Evolutionary conservation across 2,797 vertebrate species (phyloP), one percentile per base, ranked within the genome.

Genomic region (Falco rusticolus): DNA sequence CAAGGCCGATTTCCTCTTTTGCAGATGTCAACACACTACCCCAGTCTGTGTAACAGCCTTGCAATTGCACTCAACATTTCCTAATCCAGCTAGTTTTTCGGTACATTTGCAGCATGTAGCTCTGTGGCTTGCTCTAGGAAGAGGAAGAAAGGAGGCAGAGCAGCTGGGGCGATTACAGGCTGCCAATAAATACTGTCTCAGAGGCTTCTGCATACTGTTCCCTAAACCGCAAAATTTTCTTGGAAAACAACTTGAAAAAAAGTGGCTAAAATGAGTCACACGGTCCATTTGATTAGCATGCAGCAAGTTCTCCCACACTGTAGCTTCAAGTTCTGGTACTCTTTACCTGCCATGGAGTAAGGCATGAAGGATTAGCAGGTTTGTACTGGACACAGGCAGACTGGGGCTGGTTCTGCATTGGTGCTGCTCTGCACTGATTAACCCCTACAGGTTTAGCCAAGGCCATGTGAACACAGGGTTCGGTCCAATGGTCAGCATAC

Each of bases 401-500:
- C 0, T 43, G 1, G 33, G 57, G 48, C 18, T 88, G 14, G 4
- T 71, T 48, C 61, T 45, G 11, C 22, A 18, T 3, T 0, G 0
- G 10, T 34, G 43, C 17, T 57, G 21, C n/a, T 61, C 28, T 61
- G 28, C 17, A 15, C 18, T 24, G 16, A 11, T 47, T 41, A 45
- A 22, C 48, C 41, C 91, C 24, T 26, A 60, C 24, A 4, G 4
- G 47, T 5, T 47, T 41, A 86, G 57, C 33, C 50, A 80, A 65
- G 37, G 37, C 28, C 29, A 65, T 33, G 3, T 39, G 34, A 63
- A 22, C 5, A 19, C 37, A 85, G 80, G 59, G 24, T 34, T n/a
- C 60, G 45, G 16, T 53, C 39, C 29, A 2, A 20, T 5, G 17
- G 21, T 50, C 70, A 84, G 54, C 29, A 8, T 5, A 34, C 7